Conservation (phyloP, 2,797 vertebrate species). For the Peromyscus attwateri region DNA sequence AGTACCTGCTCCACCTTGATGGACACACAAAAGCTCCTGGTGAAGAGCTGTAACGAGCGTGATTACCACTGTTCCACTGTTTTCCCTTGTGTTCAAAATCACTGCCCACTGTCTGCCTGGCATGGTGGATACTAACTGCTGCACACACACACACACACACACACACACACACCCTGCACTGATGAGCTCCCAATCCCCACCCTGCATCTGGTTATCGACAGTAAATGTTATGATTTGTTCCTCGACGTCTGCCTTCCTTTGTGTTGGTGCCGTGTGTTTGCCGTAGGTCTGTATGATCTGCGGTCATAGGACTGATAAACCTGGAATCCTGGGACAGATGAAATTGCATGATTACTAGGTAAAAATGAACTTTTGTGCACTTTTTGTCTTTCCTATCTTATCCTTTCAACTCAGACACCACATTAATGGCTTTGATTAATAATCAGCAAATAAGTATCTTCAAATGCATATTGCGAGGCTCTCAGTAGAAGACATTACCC, state of each 20-base stretch:
- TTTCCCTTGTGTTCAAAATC: background rate
- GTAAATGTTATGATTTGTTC: background rate
- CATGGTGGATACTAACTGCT: background rate
- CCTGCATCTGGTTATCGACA: background rate
- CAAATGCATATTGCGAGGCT: background rate
- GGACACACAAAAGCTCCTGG: background rate
- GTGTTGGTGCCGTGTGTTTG: background rate
- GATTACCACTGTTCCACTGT: rapidly evolving
- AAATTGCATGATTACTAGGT: rapidly evolving
- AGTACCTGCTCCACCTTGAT: slow-evolving; percentile 84
- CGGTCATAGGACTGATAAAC: background rate
- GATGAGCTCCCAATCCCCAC: background rate
- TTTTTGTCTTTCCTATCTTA: background rate
- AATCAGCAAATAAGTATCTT: background rate
- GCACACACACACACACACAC: background rate
- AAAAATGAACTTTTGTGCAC: background rate
- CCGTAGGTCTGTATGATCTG: background rate
- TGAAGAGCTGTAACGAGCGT: rapidly evolving
- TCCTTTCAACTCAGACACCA: rapidly evolving
- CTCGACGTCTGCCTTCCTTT: background rate
- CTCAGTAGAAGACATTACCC: background rate
- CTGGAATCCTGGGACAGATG: background rate
- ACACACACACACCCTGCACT: background rate
- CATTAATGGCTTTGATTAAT: background rate
- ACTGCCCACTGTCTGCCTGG: rapidly evolving